Base-by-base conservation (phyloP, 2,113 vertebrate species). In the Phocoena sinus region DNA sequence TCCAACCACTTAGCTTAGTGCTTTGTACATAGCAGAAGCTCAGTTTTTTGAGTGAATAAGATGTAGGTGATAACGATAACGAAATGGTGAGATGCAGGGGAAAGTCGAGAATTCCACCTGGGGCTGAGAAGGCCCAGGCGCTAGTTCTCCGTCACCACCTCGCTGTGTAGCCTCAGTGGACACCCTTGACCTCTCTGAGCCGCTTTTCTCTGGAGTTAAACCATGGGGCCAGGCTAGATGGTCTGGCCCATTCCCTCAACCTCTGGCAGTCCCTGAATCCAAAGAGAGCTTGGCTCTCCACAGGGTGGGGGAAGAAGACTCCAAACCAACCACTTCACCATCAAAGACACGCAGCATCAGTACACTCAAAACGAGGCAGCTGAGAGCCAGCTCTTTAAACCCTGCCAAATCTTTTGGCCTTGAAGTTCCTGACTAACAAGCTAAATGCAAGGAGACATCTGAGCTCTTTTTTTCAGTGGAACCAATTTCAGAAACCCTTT, bases 361-460 rank as follows among this genome's bases (percentile, higher is more conserved):
- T 76, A 89, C 50, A 58, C 92, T 95, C 73, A 10, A 36, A 87
- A 87, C 3, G 71, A 96, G 96, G 91, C 97, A 96, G 97, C 95
- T 73, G 96, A 95, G 94, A 93, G 89, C 71, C 6, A 7, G 71
- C 92, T 89, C 94, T 94, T 71, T 73, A 84, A 89, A 95, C 90
- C 83, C 92, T 98, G 97, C 97, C 97, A 96, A 88, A 92, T 96
- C 90, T 92, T 91, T 71, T 85, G 96, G 98, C 96, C 97, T 97
- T 94, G 92, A 95, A 94, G 96, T 93, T 97, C 95, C 96, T 2
- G 5, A 93, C 96, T 95, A 97, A 96, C 95, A 79, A 97, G 96
- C 95, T 70, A 95, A 86, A 89, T 58, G 87, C 38, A 71, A 47
- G 86, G 79, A 83, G 92, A 89, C 84, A 65, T 88, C 77, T 50